Base-by-base conservation (phyloP, 2,113 vertebrate species). In the Paracanthobrama guichenoti region DNA sequence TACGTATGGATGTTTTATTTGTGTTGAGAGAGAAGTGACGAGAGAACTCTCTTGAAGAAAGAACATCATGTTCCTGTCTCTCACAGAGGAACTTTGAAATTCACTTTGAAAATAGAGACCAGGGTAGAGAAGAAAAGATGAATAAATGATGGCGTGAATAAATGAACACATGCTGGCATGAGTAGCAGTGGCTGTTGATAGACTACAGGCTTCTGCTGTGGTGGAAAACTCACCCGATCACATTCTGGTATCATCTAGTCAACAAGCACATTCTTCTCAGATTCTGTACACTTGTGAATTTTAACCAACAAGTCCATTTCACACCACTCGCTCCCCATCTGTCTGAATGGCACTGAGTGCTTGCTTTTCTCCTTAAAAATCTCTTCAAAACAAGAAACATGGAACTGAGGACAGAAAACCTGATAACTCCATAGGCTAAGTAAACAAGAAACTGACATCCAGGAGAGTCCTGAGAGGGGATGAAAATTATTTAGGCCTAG, bases 101-200 rank as follows among this genome's bases (percentile, higher is more conserved):
- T 86, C 75, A 79, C 82, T 80, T 86, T 86, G 76, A 79, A 75
- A 84, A 67, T 24, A 59, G 73, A 10, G 13, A 79, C 11, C 64
- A 57, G 48, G 44, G 31, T 48, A 57, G 69, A 85, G 18, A 31
- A 24, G 35, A 24, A 76, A 44, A 55, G 46, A 81, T 85, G 78
- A 81, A 85, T 85, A 81, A 85, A 85, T 79, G 8, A 84, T 83
- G 67, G 8, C 12, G 53, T 83, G 64, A 86, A 86, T 83, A 86
- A 86, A 79, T 83, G 28, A 86, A 74, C 53, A 81, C 71, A 31
- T 64, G 80, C 75, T 39, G 31, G 28, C 16, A 86, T 67, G 79
- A 66, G 48, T 66, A 69, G 62, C 11, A 81, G n/a, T 11, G n/a
- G 31, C 57, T 85, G 55, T 80, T 60, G 24, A 72, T 74, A 39